Evolutionary conservation across 1,140 invertebrate species (phyloP).

Genomic region (Drosophila erecta): DNA sequence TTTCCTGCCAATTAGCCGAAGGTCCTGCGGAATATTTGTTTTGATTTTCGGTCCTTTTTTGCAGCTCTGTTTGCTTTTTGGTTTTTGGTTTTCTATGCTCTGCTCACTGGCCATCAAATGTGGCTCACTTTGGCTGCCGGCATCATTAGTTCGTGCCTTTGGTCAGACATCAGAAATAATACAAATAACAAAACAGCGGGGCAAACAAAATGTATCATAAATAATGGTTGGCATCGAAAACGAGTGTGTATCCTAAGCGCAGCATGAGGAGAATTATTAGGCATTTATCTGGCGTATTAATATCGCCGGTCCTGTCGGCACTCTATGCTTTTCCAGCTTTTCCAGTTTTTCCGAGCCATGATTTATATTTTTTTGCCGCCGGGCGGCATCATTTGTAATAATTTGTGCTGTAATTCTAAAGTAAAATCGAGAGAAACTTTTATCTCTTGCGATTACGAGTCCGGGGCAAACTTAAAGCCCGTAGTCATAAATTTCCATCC

Average conservation of each 20-base stretch:
- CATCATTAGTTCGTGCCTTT: conserved; percentile 37
- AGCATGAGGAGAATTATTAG: conserved; percentile 63
- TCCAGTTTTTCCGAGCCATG: conserved; percentile 25
- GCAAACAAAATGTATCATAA: conserved; percentile 38
- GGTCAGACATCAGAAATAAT: conserved; percentile 42
- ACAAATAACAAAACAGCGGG: conserved; percentile 21
- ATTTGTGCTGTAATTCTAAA: conserved; percentile 70
- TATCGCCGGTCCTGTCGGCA: conserved; percentile 23
- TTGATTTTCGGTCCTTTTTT: conserved; percentile 15
- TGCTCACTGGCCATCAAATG: conserved; percentile 33
- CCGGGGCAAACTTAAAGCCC: conserved; percentile 36
- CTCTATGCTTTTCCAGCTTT: conserved; percentile 3
- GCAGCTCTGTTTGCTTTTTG: conserved; percentile 4
- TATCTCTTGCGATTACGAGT: conserved; percentile 49
- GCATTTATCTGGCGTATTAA: conserved; percentile 72
- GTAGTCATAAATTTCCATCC: conserved; percentile 70
- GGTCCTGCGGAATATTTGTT: conserved; percentile 23
- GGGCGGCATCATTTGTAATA: conserved; percentile 75
- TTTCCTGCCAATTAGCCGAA: conserved; percentile 34
- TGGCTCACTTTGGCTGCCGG: conserved; percentile 26
- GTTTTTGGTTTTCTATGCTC: conserved; percentile 8
- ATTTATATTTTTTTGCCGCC: conserved; percentile 67
- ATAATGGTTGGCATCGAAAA: conserved; percentile 34
- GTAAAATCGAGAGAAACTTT: conserved; percentile 50
- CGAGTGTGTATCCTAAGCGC: conserved; percentile 21